Evolutionary conservation across 2,888 invertebrate species (phyloP), one percentile per base, ranked within the genome.

Genomic region (Stegana nigrithorax): DNA sequence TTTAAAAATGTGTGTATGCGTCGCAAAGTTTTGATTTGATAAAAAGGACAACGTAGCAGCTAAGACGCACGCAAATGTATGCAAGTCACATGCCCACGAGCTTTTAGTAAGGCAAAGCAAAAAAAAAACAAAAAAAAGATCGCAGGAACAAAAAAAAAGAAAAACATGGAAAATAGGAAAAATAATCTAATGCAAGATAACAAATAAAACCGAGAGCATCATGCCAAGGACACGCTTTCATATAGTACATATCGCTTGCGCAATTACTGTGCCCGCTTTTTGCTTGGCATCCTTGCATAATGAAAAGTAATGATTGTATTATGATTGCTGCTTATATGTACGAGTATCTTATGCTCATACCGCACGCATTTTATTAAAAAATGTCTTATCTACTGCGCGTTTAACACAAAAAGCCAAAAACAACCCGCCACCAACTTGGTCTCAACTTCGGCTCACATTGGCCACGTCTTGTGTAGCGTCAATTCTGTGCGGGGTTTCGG

Each of bases 91-190:
- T 78, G 72, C 79, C 62, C 72, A 76, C 67, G 62, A 74, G 77
- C 75, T 75, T 75, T 78, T 78, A 75, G 77, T 78, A 75, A 75
- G 21, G 19, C 78, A 78, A 75, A 75, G n/a, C n/a, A n/a, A 75
- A 78, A 78, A 78, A 75, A 70, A 67, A 76, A 76, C 76, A 74
- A 77, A 71, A 69, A 78, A 72, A 70, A 59, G 55, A 65, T 68
- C 65, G 69, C 70, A 39, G 5, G 1, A 14, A 12, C 39, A 59
- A 51, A 62, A 59, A 19, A 21, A 59, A 32, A 59, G 32, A 19
- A 21, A 44, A 63, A 74, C 73, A 75, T 63, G 71, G 73, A 70
- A 74, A 71, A 68, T 77, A 75, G 69, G 67, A 59, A 67, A 71
- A 62, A n/a, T n/a, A 29, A 29, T 29, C 29, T 29, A 7, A 29